Conservation (phyloP, 2,113 vertebrate genomes). For the Hemiscyllium ocellatum region DNA sequence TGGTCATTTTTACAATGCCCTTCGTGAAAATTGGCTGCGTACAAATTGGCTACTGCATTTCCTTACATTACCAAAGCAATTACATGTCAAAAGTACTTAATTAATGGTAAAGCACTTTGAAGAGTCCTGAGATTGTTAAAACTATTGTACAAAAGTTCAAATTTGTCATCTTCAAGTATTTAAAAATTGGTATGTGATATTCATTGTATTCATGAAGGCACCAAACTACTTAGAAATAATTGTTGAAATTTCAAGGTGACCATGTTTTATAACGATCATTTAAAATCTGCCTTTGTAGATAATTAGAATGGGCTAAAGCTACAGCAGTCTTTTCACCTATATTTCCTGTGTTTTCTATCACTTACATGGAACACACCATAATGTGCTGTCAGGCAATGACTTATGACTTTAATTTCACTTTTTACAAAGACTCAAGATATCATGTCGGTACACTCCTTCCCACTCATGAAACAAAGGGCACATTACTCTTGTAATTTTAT, state of each 20-base stretch:
- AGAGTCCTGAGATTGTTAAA: background rate
- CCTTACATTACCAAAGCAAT: background rate
- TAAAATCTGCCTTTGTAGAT: background rate
- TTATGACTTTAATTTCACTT: conserved; percentile 26
- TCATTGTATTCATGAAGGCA: background rate
- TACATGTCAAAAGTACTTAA: background rate
- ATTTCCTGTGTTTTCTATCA: background rate
- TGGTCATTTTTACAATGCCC: background rate
- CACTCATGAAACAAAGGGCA: conserved; percentile 1
- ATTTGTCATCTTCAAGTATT: background rate
- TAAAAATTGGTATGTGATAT: background rate
- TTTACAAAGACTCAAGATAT: background rate
- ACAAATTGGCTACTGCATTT: background rate
- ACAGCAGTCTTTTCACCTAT: background rate
- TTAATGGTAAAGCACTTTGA: background rate
- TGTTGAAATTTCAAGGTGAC: background rate
- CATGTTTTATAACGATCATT: background rate
- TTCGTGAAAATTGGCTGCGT: background rate
- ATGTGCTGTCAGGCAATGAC: background rate
- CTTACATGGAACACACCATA: background rate
- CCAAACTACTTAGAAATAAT: background rate
- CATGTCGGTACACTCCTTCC: background rate
- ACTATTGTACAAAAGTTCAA: background rate
- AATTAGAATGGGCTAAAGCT: background rate
- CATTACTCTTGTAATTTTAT: background rate